Evolutionary conservation across 1,140 invertebrate species (phyloP).

Genomic region (Bathynomus jamesi): DNA sequence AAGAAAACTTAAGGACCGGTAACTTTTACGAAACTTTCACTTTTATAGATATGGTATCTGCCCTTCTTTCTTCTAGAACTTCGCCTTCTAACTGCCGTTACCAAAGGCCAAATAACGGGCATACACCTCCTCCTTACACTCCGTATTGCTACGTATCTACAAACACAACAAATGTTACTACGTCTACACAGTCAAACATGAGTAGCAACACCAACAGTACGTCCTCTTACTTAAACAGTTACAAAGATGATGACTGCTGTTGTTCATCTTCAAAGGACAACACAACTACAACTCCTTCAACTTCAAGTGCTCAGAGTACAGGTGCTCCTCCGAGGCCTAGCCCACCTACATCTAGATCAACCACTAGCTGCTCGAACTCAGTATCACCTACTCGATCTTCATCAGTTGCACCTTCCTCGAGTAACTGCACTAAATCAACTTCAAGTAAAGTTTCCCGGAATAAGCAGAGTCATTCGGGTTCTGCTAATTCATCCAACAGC

Average conservation of each 20-base stretch:
- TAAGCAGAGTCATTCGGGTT: no score
- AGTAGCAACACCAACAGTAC: conserved; percentile 11
- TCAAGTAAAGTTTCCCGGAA: not conserved
- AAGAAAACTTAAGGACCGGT: no score
- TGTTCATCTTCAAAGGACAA: not conserved
- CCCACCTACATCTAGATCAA: not conserved
- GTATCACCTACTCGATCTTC: not conserved
- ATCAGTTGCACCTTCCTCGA: not conserved
- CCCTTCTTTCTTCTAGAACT: conserved; percentile 25
- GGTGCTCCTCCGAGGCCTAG: not conserved
- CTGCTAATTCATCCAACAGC: not conserved
- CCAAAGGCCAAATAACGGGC: conserved; percentile 32
- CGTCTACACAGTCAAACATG: conserved; percentile 3
- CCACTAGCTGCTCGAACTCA: not conserved
- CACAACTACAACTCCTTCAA: conserved; percentile 2
- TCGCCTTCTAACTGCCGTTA: conserved; percentile 26
- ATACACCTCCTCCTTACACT: conserved; percentile 34
- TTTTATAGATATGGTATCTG: conserved; percentile 33
- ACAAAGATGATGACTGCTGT: conserved; percentile 10
- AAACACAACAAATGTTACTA: conserved; percentile 2
- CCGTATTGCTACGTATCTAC: conserved; percentile 29
- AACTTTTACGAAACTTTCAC: no score
- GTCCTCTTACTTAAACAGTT: no score
- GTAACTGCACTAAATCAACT: not conserved
- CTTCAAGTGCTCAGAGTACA: not conserved